These are phyloP conservation scores for Sprattus sprattus DNA, from an alignment of 2,113 vertebrate genomes.

Conservation along the genomic window DNA sequence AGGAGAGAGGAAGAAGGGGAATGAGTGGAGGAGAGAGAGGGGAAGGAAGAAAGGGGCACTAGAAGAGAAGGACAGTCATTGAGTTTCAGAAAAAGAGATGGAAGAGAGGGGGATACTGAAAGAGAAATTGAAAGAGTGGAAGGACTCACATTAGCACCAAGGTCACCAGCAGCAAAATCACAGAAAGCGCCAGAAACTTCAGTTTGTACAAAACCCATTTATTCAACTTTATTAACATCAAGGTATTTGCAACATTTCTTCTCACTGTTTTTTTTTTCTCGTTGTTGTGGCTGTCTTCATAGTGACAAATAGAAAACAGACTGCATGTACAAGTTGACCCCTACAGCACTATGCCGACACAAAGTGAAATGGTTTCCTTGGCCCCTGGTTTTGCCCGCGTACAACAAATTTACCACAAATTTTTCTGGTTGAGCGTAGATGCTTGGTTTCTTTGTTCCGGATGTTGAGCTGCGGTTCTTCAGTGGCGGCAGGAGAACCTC, in stretches of 20 bases:
- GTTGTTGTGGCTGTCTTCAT: constrained; percentile 63
- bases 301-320: constrained; percentile 98
- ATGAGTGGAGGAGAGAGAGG: background rate
- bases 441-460: constrained; percentile 50
- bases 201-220: constrained; percentile 85
- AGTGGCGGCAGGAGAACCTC: constrained; percentile 66
- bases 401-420: constrained; percentile 65
- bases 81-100: background rate
- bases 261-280: constrained; percentile 68
- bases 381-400: constrained; percentile 69
- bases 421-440: constrained; percentile 59
- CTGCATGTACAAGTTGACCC: constrained; percentile 86
- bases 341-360: constrained; percentile 85
- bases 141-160: background rate
- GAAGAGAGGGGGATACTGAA: background rate
- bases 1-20: background rate
- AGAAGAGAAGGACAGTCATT: background rate
- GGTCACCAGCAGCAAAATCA: background rate
- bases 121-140: background rate
- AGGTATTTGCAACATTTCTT: constrained; percentile 74
- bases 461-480: constrained; percentile 72
- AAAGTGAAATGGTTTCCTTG: constrained; percentile 85
- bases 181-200: constrained; percentile 30
- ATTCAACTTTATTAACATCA: constrained; percentile 98
- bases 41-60: background rate